These are phyloP conservation scores for Tenualosa thibaudeaui DNA, from an alignment of 2,797 vertebrate species.

Conservation along the genomic window DNA sequence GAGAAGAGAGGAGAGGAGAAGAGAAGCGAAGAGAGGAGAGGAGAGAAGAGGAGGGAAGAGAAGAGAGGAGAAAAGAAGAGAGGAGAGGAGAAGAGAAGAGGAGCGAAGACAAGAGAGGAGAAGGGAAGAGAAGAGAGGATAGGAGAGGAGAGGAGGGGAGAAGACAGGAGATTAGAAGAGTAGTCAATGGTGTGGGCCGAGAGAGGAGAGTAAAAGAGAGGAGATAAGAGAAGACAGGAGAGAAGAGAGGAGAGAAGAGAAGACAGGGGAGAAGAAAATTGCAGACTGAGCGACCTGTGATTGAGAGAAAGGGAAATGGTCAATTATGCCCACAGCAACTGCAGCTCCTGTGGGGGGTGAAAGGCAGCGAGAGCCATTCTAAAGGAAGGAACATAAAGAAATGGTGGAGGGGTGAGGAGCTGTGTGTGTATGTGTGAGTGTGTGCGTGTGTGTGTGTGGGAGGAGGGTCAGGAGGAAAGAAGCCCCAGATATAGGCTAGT, in stretches of 20 bases:
- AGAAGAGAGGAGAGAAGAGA: not conserved
- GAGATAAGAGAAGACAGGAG: not conserved
- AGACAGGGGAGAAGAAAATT: slow-evolving; percentile 31
- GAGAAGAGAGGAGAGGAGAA: no score
- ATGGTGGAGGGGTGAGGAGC: not conserved
- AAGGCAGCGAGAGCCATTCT: slow-evolving; percentile 60
- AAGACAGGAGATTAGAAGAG: no score
- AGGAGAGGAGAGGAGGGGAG: no score
- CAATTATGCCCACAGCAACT: slow-evolving; percentile 67
- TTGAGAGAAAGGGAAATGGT: slow-evolving; percentile 56
- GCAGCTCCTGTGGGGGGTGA: slow-evolving; percentile 58
- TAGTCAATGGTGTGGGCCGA: no score
- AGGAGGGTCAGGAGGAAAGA: not conserved
- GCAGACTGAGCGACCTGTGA: not conserved
- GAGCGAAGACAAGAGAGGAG: no score
- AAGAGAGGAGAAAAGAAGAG: no score
- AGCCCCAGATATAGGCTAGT: not conserved
- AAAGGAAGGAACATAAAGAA: slow-evolving; percentile 37
- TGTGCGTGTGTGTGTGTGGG: not conserved
- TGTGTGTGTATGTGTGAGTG: not conserved
- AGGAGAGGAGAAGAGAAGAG: no score
- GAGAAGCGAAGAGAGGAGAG: no score
- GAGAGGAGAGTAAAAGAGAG: not conserved
- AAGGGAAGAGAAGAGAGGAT: no score
- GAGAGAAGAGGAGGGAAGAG: no score